Base-by-base conservation (phyloP, 2,797 vertebrate genomes). In the Artibeus jamaicensis region DNA sequence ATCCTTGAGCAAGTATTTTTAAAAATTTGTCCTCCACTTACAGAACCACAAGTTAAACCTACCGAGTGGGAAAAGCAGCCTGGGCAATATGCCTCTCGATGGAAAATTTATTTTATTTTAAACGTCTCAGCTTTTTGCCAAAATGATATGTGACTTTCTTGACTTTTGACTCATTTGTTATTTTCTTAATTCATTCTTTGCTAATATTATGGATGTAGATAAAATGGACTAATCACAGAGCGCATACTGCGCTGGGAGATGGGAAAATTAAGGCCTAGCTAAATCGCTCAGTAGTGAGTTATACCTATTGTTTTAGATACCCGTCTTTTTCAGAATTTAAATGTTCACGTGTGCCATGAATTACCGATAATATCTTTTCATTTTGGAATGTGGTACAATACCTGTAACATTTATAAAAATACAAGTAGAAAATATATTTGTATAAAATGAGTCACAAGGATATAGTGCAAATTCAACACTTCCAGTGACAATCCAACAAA, bases 121-220 rank as follows among this genome's bases (percentile, higher is more conserved):
- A 59, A 86, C 55, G 22, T 85, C 18, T 83, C 53, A 83, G 29
- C 22, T 39, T 88, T 53, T 94, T 94, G 9, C 55, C 42, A 39
- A 71, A 92, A 73, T 86, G 19, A 78, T 42, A 19, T 42, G 53
- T 79, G 4, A 26, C 44, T 79, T 81, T 87, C 74, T 89, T 87
- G 24, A 65, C 37, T 68, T 86, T 62, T 44, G 1, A 14, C 21
- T 15, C 24, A 14, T 92, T 85, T 95, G 9, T 77, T 88, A 18
- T 82, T 94, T 94, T 9, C 29, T 91, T 78, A 77, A 21, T 78
- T n/a, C 6, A n/a, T 78, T 86, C 50, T 84, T 93, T 78, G 42
- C 37, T 90, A 39, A 32, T 32, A 9, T 62, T 68, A 70, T 2
- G 1, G 29, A 29, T 84, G 1, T 62, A 62, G 92, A 62, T 78